Percentiles rank a stretch among this genome's conserved stretches.
phyloP scores from a whole-genome alignment of 2,797 vertebrate genomes.

The Acipenser transmontanus region DNA sequence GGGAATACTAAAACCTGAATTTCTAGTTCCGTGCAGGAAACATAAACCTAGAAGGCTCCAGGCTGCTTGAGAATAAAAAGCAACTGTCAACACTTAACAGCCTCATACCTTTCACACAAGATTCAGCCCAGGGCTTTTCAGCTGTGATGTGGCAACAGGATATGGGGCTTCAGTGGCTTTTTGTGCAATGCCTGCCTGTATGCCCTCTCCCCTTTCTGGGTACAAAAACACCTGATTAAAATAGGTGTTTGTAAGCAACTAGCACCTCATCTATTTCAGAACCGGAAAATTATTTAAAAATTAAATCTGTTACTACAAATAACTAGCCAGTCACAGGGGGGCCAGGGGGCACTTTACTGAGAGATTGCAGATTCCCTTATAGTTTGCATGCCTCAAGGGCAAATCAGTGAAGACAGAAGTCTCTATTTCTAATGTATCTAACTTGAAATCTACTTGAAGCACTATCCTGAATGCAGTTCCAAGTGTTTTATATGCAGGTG shows the following conservation, averaged over 20 bases:
- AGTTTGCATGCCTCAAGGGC: neutral
- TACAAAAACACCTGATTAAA: constrained; percentile 17
- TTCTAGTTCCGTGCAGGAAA: constrained; percentile 42
- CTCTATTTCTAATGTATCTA: constrained; percentile 13
- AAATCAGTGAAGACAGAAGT: constrained; percentile 10
- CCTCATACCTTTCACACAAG: constrained; percentile 15
- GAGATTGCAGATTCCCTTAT: neutral
- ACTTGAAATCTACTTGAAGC: constrained; percentile 8
- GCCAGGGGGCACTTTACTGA: too few species aligned
- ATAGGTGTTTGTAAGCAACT: neutral
- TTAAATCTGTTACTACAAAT: too few species aligned
- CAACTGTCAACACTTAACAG: constrained; percentile 20
- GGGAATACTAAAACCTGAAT: constrained; percentile 42
- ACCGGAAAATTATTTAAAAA: neutral
- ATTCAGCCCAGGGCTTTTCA: constrained; percentile 19
- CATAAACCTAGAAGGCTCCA: constrained; percentile 20
- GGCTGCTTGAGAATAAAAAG: constrained; percentile 19
- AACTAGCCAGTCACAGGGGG: too few species aligned
- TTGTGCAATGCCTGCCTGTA: neutral
- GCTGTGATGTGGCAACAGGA: constrained; percentile 14
- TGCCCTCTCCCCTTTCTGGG: neutral
- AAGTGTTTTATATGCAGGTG: too few species aligned
- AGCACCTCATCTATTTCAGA: neutral
- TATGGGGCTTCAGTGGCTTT: neutral
- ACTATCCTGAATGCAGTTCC: too few species aligned